Percentiles rank a stretch among this genome's conserved stretches.
Evolutionary conservation across 2,797 vertebrate species (phyloP).

Genomic region (Zalophus californianus): DNA sequence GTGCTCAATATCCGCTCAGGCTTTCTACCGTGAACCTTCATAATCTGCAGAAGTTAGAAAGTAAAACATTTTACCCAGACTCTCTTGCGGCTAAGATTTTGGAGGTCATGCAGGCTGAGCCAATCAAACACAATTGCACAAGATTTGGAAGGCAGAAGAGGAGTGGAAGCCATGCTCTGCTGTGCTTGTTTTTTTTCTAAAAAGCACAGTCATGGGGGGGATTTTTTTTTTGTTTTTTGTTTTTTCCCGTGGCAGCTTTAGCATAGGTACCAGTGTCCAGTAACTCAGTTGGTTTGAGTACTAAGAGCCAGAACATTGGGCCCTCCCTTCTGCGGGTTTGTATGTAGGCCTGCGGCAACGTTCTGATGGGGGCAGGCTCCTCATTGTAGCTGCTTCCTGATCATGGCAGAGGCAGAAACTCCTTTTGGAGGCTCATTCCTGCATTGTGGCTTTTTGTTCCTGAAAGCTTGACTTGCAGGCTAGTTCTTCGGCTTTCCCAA

Average conservation of each 20-base stretch:
- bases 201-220: not conserved
- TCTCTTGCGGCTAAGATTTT: constrained; percentile 46
- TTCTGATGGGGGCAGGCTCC: not conserved
- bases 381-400: not conserved
- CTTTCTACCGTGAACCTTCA: constrained; percentile 2
- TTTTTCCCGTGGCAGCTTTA: not conserved
- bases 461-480: not conserved
- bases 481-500: not conserved
- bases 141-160: not conserved
- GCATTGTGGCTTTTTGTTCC: not conserved
- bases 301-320: not conserved
- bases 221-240: not conserved
- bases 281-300: not conserved
- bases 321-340: not conserved
- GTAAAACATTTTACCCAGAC: not conserved
- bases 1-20: not conserved
- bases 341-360: not conserved
- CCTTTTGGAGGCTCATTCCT: not conserved
- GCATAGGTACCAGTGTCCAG: not conserved
- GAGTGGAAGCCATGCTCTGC: not conserved
- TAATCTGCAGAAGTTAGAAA: not conserved
- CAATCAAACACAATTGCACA: not conserved
- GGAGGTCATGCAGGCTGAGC: not conserved
- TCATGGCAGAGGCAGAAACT: not conserved
- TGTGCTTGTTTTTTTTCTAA: not conserved